Conservation (phyloP, 1,140 invertebrate genomes). For the Drosophila repleta region DNA sequence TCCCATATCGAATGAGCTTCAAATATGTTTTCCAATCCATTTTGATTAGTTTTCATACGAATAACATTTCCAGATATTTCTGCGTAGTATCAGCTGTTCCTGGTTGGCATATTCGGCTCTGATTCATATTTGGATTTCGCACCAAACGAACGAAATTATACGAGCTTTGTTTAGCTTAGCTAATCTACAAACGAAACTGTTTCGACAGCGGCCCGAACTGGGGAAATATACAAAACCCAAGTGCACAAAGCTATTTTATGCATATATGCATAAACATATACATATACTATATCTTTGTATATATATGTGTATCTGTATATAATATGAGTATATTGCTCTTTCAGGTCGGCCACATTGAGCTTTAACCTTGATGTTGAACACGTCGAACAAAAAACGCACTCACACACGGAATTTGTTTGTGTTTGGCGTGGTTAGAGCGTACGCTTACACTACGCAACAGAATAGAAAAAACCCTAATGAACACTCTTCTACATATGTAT, state of each 20-base stretch:
- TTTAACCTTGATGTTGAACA: constrained; percentile 50
- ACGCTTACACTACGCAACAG: constrained; percentile 24
- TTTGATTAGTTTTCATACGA: neutral
- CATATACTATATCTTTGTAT: neutral
- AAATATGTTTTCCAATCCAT: neutral
- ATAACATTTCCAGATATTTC: neutral
- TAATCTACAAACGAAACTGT: constrained; percentile 25
- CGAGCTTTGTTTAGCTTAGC: constrained; percentile 2
- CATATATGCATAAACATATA: neutral
- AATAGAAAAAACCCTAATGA: neutral
- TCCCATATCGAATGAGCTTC: too few relatives aligned
- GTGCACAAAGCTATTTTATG: constrained; percentile 7
- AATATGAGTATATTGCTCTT: constrained; percentile 18
- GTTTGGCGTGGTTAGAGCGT: constrained; percentile 14
- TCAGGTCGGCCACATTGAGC: constrained; percentile 28
- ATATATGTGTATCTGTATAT: constrained; percentile 20
- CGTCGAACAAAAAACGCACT: constrained; percentile 18
- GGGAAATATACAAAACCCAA: constrained; percentile 3
- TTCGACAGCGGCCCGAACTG: constrained; percentile 1
- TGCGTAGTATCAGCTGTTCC: constrained; percentile 24
- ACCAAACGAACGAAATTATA: constrained; percentile 8
- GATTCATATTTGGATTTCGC: constrained; percentile 33
- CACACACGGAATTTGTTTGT: constrained; percentile 30
- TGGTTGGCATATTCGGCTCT: constrained; percentile 18
- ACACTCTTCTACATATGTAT: too few relatives aligned